Evolutionary conservation across 2,888 invertebrate genomes (phyloP).

Genomic region (Odontomyia ornata): DNA sequence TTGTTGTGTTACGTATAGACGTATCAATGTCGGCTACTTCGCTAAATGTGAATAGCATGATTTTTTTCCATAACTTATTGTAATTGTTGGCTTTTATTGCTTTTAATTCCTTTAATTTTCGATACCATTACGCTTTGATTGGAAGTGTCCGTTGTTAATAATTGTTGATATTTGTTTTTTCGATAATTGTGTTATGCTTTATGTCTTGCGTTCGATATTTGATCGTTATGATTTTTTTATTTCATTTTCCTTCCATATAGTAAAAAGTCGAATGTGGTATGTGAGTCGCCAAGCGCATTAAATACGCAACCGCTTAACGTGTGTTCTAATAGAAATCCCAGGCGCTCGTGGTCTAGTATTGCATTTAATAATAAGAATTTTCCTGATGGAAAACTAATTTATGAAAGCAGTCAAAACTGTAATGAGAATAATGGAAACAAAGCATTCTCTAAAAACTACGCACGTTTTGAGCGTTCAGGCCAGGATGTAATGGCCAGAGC

Average conservation of each 20-base stretch:
- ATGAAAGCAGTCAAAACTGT: conserved; percentile 53
- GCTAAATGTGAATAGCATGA: conserved; percentile 19
- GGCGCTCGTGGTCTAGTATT: conserved; percentile 56
- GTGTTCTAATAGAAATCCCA: conserved; percentile 51
- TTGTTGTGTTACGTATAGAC: conserved; percentile 26
- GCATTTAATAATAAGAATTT: conserved; percentile 57
- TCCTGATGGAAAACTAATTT: conserved; percentile 55
- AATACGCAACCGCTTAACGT: conserved; percentile 48
- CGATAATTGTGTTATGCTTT: conserved; percentile 43
- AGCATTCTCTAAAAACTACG: conserved; percentile 53
- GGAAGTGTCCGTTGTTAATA: background rate
- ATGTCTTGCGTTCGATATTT: conserved; percentile 45
- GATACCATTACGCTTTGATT: too few relatives aligned
- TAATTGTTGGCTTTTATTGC: background rate
- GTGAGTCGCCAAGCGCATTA: conserved; percentile 51
- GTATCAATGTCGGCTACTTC: conserved; percentile 1
- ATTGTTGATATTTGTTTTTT: conserved; percentile 47
- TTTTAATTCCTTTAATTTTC: background rate
- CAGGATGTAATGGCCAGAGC: conserved; percentile 85
- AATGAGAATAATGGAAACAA: conserved; percentile 55
- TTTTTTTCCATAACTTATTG: background rate
- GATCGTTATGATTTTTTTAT: conserved; percentile 47
- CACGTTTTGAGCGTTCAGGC: conserved; percentile 55
- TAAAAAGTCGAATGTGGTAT: conserved; percentile 53
- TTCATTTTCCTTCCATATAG: conserved; percentile 51